Evolutionary conservation across 1,140 invertebrate species (phyloP).

Genomic region (Episyrphus balteatus): DNA sequence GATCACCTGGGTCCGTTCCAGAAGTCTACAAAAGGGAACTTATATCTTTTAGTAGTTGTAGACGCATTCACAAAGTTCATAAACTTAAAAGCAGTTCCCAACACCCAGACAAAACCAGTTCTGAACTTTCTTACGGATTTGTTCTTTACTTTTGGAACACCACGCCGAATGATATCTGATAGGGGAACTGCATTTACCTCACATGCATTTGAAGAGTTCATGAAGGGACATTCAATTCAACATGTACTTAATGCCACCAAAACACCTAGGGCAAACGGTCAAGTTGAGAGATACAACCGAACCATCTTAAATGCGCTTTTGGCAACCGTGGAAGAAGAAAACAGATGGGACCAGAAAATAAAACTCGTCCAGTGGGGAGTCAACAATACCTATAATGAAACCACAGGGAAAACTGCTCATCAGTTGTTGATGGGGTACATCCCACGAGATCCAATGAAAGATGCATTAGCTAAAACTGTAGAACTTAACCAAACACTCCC

Average conservation of each 20-base stretch:
- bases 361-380: no score
- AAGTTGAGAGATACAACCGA: conserved; percentile 12
- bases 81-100: conserved; percentile 11
- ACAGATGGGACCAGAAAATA: background rate
- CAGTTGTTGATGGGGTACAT: no score
- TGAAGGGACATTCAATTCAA: conserved; percentile 13
- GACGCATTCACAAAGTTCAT: conserved; percentile 22
- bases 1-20: conserved; percentile 20
- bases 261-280: conserved; percentile 20
- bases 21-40: conserved; percentile 13
- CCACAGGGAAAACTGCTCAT: no score
- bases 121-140: conserved; percentile 5
- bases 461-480: no score
- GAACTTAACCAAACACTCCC: no score
- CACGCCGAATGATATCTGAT: conserved; percentile 25
- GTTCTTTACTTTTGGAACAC: conserved; percentile 2
- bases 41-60: conserved; percentile 16
- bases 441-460: no score
- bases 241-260: conserved; percentile 23
- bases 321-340: conserved; percentile 1
- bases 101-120: no score
- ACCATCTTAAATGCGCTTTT: conserved; percentile 3
- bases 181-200: conserved; percentile 24
- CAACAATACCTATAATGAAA: no score
- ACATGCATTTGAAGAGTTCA: conserved; percentile 16